Evolutionary conservation across 2,888 invertebrate species (phyloP).

Genomic region (Bombyx huttoni): DNA sequence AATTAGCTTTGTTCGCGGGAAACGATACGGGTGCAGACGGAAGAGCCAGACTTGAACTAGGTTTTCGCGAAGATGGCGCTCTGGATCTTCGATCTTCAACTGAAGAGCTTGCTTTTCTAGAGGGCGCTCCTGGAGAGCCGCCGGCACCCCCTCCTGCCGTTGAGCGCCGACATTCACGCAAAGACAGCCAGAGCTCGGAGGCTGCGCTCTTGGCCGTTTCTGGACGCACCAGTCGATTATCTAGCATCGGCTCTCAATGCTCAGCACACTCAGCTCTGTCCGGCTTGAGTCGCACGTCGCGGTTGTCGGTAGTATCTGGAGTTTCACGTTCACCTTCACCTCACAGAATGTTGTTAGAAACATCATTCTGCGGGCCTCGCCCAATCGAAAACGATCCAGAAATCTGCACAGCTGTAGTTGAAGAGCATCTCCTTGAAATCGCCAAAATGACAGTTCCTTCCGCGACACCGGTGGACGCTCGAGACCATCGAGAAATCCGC

Average conservation of each 20-base stretch:
- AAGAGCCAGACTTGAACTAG: constrained; percentile 51
- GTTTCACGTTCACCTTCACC: constrained; percentile 86
- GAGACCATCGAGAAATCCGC: constrained; percentile 44
- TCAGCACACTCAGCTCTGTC: constrained; percentile 70
- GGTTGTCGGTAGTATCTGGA: constrained; percentile 62
- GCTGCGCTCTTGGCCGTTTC: constrained; percentile 81
- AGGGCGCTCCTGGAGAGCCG: constrained; percentile 49
- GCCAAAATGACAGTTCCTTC: constrained; percentile 26
- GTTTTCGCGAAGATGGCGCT: constrained; percentile 84
- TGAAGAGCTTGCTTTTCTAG: constrained; percentile 89
- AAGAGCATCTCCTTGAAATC: constrained; percentile 53
- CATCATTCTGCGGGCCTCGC: constrained; percentile 91
- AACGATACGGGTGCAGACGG: constrained; percentile 23
- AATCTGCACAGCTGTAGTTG: constrained; percentile 57
- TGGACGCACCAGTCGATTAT: constrained; percentile 82
- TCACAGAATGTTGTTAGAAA: constrained; percentile 91
- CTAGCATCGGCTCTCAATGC: constrained; percentile 85
- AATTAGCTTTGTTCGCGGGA: constrained; percentile 83
- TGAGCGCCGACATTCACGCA: constrained; percentile 71
- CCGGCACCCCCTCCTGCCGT: constrained; percentile 21
- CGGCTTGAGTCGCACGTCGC: constrained; percentile 41
- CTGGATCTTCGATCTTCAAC: constrained; percentile 88
- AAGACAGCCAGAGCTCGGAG: constrained; percentile 84
- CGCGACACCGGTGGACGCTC: constrained; percentile 22
- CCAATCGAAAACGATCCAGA: constrained; percentile 73